These are phyloP conservation scores for Hemicentrotus pulcherrimus DNA, from an alignment of 35 echinoderm and acorn worm species.

Conservation along the genomic window DNA sequence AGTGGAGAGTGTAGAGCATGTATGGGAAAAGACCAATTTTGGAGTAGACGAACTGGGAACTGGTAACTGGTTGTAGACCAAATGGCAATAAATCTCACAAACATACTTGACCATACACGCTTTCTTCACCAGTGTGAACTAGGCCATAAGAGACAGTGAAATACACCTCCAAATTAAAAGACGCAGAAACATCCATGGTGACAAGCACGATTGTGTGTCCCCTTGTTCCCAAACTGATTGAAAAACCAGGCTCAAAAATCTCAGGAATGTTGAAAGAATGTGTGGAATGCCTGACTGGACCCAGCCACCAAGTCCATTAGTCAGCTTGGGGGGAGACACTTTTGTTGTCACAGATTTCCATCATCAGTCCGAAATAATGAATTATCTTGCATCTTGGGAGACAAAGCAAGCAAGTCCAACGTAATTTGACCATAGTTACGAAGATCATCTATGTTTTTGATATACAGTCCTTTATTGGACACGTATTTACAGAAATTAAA, in stretches of 20 bases:
- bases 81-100: no score
- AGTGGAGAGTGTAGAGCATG: no score
- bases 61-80: no score
- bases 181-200: background rate
- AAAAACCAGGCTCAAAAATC: constrained; percentile 16
- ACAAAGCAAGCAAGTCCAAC: no score
- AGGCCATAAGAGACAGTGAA: background rate
- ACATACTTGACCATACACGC: no score
- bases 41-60: no score
- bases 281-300: constrained; percentile 19
- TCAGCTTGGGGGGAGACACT: background rate
- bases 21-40: no score
- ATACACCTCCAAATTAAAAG: constrained; percentile 27
- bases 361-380: background rate
- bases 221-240: background rate
- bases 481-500: no score
- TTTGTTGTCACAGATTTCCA: background rate
- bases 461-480: no score
- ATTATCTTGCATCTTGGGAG: no score
- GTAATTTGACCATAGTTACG: no score
- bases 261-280: constrained; percentile 25
- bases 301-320: background rate
- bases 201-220: background rate
- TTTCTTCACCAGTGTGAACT: background rate
- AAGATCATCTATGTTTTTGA: no score